phyloP scores from a whole-genome alignment of 2,113 vertebrate genomes.

The Sapayoa aenigma region DNA sequence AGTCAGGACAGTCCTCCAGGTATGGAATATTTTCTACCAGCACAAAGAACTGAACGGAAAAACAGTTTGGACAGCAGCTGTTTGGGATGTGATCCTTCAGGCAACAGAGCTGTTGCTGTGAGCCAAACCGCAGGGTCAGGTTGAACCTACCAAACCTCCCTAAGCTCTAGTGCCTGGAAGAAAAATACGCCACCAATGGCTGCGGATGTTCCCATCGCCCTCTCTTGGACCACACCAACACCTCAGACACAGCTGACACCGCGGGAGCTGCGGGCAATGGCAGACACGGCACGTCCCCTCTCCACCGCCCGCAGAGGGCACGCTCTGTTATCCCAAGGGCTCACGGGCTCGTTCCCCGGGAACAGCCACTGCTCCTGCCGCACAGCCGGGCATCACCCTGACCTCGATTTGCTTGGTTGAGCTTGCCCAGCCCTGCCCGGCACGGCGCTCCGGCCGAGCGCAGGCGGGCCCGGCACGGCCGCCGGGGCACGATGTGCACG shows the following conservation, averaged over 20 bases:
- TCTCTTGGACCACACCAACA: not conserved
- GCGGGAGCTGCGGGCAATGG: not conserved
- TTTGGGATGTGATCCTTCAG: not conserved
- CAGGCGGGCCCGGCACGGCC: not conserved
- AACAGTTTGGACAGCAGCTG: not conserved
- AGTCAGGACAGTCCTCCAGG: no score
- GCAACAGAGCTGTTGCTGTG: accelerated
- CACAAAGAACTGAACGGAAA: not conserved
- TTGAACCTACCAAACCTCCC: not conserved
- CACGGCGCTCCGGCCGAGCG: not conserved
- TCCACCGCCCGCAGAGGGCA: not conserved
- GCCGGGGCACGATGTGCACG: not conserved
- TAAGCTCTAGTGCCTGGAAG: accelerated
- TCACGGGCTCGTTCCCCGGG: accelerated
- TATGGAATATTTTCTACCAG: accelerated
- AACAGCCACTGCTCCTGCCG: not conserved
- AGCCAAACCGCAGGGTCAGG: not conserved
- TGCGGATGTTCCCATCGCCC: not conserved
- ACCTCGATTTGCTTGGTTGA: accelerated
- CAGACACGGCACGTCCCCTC: accelerated
- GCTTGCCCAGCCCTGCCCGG: not conserved
- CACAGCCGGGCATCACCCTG: not conserved
- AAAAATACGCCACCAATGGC: accelerated
- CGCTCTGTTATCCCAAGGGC: accelerated
- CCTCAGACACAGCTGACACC: not conserved